Conservation (phyloP, 2,797 vertebrate genomes). For the Enteromius fasciolatus region DNA sequence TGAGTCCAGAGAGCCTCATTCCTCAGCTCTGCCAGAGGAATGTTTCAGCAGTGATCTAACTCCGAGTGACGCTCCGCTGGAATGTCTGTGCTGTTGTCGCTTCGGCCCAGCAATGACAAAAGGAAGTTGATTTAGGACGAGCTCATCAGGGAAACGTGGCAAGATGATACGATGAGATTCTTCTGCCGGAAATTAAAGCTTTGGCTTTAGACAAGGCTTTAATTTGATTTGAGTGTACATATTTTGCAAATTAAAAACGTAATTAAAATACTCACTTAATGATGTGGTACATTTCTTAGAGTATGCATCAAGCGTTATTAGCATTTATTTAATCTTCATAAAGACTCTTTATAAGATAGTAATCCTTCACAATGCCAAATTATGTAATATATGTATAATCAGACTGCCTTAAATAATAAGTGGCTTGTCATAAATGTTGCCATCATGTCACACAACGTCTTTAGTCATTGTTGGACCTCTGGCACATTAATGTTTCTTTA, state of each 20-base stretch:
- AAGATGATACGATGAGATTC: conserved; percentile 19
- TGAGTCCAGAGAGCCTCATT: conserved; percentile 26
- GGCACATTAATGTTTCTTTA: conserved; percentile 18
- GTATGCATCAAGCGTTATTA: neutral
- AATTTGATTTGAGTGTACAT: neutral
- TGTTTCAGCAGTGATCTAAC: conserved; percentile 38
- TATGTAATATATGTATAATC: neutral
- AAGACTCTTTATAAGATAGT: neutral
- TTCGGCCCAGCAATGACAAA: conserved; percentile 37
- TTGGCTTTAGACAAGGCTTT: conserved; percentile 6
- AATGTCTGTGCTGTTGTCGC: conserved; percentile 43
- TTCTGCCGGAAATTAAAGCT: conserved; percentile 11
- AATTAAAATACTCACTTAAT: neutral
- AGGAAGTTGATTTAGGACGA: conserved; percentile 52
- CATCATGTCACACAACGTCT: neutral
- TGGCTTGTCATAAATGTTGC: neutral
- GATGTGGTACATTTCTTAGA: conserved; percentile 1
- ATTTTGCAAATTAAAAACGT: conserved; percentile 6
- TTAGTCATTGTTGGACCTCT: neutral
- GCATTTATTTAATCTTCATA: neutral
- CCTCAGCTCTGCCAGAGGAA: conserved; percentile 15
- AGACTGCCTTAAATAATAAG: neutral
- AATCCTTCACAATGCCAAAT: neutral
- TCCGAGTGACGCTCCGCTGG: conserved; percentile 30
- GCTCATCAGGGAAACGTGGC: conserved; percentile 23